These are phyloP conservation scores for Myotis brandtii DNA, from an alignment of 2,113 vertebrate genomes.

Conservation along the genomic window DNA sequence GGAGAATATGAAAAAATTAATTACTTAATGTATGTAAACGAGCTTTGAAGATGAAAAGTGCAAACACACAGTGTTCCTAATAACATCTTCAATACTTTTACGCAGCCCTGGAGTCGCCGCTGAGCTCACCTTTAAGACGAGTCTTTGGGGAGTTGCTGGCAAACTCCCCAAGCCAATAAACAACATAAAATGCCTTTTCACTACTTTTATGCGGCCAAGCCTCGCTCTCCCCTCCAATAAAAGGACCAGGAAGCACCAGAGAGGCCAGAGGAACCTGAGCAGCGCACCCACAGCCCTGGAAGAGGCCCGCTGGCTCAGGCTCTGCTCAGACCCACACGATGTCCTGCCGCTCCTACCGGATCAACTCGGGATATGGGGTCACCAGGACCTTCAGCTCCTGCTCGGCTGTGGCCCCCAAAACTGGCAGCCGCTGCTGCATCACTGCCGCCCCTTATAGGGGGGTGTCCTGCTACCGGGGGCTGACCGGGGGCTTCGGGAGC, in stretches of 20 bases:
- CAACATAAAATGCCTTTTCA: slow-evolving; percentile 79
- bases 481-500: slow-evolving; percentile 70
- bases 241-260: slow-evolving; percentile 68
- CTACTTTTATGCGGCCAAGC: slow-evolving; percentile 74
- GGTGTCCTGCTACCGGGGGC: slow-evolving; percentile 62
- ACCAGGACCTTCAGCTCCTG: slow-evolving; percentile 77
- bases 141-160: slow-evolving; percentile 78
- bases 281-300: not conserved
- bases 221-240: slow-evolving; percentile 75
- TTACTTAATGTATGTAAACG: slow-evolving; percentile 75
- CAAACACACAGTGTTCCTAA: slow-evolving; percentile 68
- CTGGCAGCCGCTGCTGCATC: slow-evolving; percentile 63
- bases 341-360: slow-evolving; percentile 77
- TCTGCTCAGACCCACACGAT: not conserved
- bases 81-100: slow-evolving; percentile 79
- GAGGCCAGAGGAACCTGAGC: slow-evolving; percentile 55
- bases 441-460: slow-evolving; percentile 35
- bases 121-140: slow-evolving; percentile 82
- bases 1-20: slow-evolving; percentile 72
- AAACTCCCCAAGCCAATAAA: slow-evolving; percentile 81
- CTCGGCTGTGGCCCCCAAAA: slow-evolving; percentile 73
- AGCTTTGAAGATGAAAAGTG: slow-evolving; percentile 85
- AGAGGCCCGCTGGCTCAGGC: not conserved
- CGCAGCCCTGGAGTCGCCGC: slow-evolving; percentile 35
- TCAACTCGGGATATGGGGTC: not conserved